Conservation (phyloP, 1,140 invertebrate genomes). For the Lasioglossum baleicum region DNA sequence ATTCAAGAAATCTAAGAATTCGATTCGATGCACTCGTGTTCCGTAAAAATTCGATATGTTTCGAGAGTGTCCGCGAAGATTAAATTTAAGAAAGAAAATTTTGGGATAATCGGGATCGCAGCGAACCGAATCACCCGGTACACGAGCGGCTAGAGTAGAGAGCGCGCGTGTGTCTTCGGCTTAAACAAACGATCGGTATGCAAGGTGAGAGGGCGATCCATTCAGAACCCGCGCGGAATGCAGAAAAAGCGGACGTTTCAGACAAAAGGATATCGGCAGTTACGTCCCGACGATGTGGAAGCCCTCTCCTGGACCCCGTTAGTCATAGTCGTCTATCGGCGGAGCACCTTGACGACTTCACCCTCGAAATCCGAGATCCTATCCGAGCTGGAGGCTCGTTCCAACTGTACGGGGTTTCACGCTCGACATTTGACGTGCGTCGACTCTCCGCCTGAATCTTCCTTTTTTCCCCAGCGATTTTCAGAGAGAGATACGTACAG, state of each 20-base stretch:
- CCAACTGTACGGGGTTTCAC: not conserved
- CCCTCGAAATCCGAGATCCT: conserved; percentile 14
- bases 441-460: not conserved
- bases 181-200: conserved; percentile 42
- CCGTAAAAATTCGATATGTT: too few relatives aligned
- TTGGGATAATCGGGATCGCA: too few relatives aligned
- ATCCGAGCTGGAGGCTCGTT: not conserved
- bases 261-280: conserved; percentile 31
- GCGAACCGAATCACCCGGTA: not conserved
- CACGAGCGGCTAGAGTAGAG: not conserved
- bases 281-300: conserved; percentile 23
- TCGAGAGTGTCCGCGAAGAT: too few relatives aligned
- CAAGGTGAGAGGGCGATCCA: conserved; percentile 32
- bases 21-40: too few relatives aligned
- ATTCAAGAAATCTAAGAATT: too few relatives aligned
- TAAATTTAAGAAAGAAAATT: too few relatives aligned
- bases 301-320: conserved; percentile 25
- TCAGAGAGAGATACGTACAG: not conserved
- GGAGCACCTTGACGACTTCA: not conserved
- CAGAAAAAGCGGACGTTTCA: conserved; percentile 34
- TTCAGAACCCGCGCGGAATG: conserved; percentile 12
- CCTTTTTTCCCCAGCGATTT: not conserved
- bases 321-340: not conserved
- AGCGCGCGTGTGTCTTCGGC: conserved; percentile 11
- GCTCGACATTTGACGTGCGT: not conserved